Percentiles rank a stretch among this genome's conserved stretches.
phyloP scores from a whole-genome alignment of 1,140 invertebrate species.

The Drosophila biarmipes region DNA sequence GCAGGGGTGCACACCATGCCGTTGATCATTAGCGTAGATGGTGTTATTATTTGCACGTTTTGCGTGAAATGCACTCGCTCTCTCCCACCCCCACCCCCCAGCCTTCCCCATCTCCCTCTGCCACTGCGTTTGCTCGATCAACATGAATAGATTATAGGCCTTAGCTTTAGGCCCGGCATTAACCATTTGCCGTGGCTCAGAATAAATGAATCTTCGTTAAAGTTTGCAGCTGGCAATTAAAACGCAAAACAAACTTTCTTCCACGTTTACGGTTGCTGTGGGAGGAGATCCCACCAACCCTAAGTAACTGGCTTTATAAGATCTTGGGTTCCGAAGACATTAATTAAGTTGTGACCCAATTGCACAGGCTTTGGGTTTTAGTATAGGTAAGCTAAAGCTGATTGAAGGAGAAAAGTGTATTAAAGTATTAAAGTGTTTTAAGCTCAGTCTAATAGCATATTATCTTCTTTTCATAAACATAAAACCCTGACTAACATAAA shows the following conservation, averaged over 20 bases:
- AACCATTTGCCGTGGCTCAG: conserved; percentile 22
- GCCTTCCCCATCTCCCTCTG: too few species aligned
- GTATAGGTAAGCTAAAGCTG: neutral
- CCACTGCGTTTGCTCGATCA: conserved; percentile 48
- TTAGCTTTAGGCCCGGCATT: conserved; percentile 21
- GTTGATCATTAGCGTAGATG: conserved; percentile 78
- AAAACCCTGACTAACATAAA: too few species aligned
- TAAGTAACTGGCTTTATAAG: neutral
- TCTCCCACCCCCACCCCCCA: neutral
- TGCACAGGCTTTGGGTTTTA: neutral
- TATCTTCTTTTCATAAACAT: too few species aligned
- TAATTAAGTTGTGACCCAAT: conserved; percentile 5
- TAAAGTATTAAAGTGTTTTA: neutral
- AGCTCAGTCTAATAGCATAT: neutral
- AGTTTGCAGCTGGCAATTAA: conserved; percentile 58
- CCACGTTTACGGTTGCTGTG: neutral
- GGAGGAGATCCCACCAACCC: neutral
- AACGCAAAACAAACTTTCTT: conserved; percentile 47
- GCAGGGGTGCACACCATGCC: conserved; percentile 50
- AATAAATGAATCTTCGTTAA: conserved; percentile 56
- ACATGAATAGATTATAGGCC: conserved; percentile 64
- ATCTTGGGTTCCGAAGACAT: neutral
- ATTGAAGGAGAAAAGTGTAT: neutral
- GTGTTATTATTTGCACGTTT: conserved; percentile 83
- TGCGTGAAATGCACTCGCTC: conserved; percentile 75